phyloP scores from a whole-genome alignment of 1,140 invertebrate genomes.

The Drosophila ohnishii region DNA sequence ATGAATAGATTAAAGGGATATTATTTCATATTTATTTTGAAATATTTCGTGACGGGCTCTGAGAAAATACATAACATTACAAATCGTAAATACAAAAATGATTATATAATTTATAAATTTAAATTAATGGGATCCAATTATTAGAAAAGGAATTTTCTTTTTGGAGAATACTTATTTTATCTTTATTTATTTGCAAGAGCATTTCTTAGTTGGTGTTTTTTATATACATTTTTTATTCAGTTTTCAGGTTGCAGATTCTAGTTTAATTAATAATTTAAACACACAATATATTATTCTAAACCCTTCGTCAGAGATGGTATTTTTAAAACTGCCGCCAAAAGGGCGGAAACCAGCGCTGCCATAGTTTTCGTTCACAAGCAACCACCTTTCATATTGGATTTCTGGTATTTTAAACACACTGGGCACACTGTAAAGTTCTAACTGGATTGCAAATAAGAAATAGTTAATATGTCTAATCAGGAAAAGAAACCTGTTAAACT shows the following conservation, averaged over 20 bases:
- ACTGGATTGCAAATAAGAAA: too few species aligned
- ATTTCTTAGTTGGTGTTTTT: not conserved
- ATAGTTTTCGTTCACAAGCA: too few species aligned
- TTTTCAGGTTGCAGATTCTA: not conserved
- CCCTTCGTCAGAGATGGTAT: not conserved
- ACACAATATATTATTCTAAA: too few species aligned
- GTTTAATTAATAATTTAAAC: too few species aligned
- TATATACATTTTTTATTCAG: not conserved
- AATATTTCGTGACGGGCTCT: constrained; percentile 16
- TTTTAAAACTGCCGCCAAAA: constrained; percentile 16
- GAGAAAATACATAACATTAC: not conserved
- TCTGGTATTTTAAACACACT: too few species aligned
- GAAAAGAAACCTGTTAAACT: too few species aligned
- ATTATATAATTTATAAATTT: not conserved
- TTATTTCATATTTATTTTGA: constrained; percentile 20
- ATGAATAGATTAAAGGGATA: not conserved
- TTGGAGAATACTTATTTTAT: not conserved
- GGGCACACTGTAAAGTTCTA: too few species aligned
- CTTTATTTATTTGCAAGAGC: not conserved
- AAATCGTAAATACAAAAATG: too few species aligned
- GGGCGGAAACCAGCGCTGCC: too few species aligned
- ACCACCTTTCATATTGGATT: too few species aligned
- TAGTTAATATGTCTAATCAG: too few species aligned
- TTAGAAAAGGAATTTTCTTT: not conserved
- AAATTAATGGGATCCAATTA: not conserved